Evolutionary conservation across 2,797 vertebrate genomes (phyloP).

Genomic region (Pseudomugil gertrudae): DNA sequence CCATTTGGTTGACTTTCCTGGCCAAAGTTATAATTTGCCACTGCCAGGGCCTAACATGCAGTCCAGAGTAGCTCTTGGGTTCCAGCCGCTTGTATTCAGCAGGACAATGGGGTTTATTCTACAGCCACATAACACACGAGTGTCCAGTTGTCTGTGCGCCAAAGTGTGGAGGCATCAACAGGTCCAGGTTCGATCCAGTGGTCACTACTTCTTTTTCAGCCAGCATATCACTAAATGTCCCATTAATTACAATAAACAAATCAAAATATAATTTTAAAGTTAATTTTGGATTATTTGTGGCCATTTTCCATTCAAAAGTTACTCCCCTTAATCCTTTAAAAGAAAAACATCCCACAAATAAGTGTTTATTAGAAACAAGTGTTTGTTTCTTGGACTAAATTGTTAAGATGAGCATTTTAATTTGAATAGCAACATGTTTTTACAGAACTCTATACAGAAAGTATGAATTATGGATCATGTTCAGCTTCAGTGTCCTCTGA

Average conservation of each 20-base stretch:
- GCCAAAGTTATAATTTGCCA: slow-evolving; percentile 56
- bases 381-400: slow-evolving; percentile 6
- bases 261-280: not conserved
- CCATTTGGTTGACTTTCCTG: slow-evolving; percentile 78
- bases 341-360: too few species aligned
- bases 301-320: not conserved
- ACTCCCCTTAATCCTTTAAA: too few species aligned
- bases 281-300: not conserved
- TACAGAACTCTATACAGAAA: slow-evolving; percentile 23
- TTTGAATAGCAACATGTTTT: slow-evolving; percentile 41
- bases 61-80: slow-evolving; percentile 58
- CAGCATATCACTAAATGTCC: slow-evolving; percentile 17
- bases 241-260: slow-evolving; percentile 7
- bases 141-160: slow-evolving; percentile 35
- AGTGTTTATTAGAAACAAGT: too few species aligned
- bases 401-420: not conserved
- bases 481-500: slow-evolving; percentile 16
- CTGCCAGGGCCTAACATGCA: slow-evolving; percentile 63
- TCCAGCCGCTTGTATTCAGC: slow-evolving; percentile 50
- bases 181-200: slow-evolving; percentile 10
- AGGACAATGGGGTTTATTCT: slow-evolving; percentile 65
- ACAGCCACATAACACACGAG: slow-evolving; percentile 46
- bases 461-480: slow-evolving; percentile 54
- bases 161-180: slow-evolving; percentile 22
- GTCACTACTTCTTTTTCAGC: not conserved